Evolutionary conservation across 2,113 vertebrate species (phyloP), one percentile per base, ranked within the genome.

Genomic region (Martes martes): DNA sequence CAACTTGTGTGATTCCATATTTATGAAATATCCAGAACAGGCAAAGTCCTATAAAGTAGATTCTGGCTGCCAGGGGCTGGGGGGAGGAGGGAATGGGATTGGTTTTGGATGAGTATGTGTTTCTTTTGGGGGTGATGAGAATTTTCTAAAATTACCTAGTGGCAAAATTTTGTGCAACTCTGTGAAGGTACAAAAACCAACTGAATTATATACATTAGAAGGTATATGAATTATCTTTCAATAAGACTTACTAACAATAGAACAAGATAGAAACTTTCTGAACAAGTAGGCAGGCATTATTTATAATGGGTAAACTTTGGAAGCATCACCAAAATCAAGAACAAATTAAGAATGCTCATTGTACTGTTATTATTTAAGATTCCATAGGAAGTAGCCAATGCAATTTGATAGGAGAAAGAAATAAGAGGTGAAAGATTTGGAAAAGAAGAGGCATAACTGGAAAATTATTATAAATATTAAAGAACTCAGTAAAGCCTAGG

Each of bases 381-480:
- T 52, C 36, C 11, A 78, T 7, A 83, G 78, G 63, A 91, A 91
- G 11, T 50, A 94, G 28, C n/a, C 67, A 71, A 55, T 42, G 59
- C 2, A 87, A 61, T 78, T 85, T 88, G 18, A 63, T 36, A 88
- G n/a, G 87, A 76, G 65, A 95, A 91, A 78, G 31, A 47, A 85
- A 73, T 36, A 69, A 73, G 42, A 63, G 2, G 3, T n/a, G 45
- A 45, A 78, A 52, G 69, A 67, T 61, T 83, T 83, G 85, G 7
- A 45, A 84, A 89, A 84, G 31, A 67, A 82, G 23, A 94, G 16
- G 65, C 31, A 45, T 31, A 78, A 55, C 18, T 69, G 26, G 26
- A 57, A 94, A 76, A 83, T 71, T 61, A 78, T 61, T 42, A 83
- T 82, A 90, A 97, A 93, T 73, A 57, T 36, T n/a, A 71, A 95